Base-by-base conservation (phyloP, 2,888 invertebrate species). In the Glyphotaelius pellucidus region DNA sequence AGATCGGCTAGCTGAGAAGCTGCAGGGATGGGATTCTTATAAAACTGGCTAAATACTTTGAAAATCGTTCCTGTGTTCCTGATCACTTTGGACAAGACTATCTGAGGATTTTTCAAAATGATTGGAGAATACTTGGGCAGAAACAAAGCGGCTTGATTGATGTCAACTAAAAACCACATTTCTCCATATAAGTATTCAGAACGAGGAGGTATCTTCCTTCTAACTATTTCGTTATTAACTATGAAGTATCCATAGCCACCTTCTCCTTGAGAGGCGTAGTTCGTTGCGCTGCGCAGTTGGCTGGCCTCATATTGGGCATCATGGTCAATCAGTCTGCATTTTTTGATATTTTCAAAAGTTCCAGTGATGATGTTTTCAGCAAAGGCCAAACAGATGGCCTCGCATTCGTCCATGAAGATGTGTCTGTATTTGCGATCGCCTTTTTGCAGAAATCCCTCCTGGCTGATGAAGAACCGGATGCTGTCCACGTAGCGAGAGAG, bases 141-240 rank as follows among this genome's bases (percentile, higher is more conserved):
- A 90, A 95, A 95, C 32, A 95, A 91, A 0, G 94, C 94, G 2
- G 95, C 95, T 94, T 95, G 95, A 91, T 95, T 95, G 52, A 94
- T 95, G 91, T 95, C 95, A 0, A 95, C 95, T 92, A 95, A 94
- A 93, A 94, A 95, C 95, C 95, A 95, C n/a, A 95, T 92, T 90
- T 95, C 94, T 25, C 95, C 95, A 94, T 94, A 95, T 1, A 92
- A 25, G 25, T 90, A 90, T 30, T 42, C 80, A 9, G 80, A 83
- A 4, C 81, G 52, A n/a, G 35, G 32, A 15, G 91, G 90, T 2
- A 88, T 15, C 80, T 89, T 90, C 85, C 89, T 89, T 38, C 79
- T 87, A 25, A 93, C 90, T 30, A 93, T 93, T 91, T 93, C 87
- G 11, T 93, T 83, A 42, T 93, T 90, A 80, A 90, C 91, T 7